These are phyloP conservation scores for Chrysolina haemoptera DNA, from an alignment of 2,888 invertebrate species.

Conservation along the genomic window DNA sequence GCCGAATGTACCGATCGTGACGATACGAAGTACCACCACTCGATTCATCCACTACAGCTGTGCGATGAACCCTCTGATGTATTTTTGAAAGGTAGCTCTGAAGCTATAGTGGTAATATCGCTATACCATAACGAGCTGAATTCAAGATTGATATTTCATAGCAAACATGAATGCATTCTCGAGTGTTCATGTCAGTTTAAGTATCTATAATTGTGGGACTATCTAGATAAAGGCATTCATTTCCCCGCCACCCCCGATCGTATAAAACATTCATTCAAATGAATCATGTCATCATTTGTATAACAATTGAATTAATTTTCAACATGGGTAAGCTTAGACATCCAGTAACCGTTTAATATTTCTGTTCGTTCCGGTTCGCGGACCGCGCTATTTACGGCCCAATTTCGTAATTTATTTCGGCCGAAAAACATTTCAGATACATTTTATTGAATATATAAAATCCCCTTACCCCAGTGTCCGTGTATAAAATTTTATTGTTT, in stretches of 20 bases:
- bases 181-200: too few relatives aligned
- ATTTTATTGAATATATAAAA: constrained; percentile 63
- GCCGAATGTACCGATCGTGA: too few relatives aligned
- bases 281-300: constrained; percentile 69
- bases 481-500: constrained; percentile 64
- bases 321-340: constrained; percentile 67
- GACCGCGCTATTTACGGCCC: constrained; percentile 63
- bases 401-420: constrained; percentile 63
- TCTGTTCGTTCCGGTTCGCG: constrained; percentile 60
- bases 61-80: too few relatives aligned
- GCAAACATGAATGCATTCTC: too few relatives aligned
- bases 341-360: constrained; percentile 64
- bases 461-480: constrained; percentile 47
- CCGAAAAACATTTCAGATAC: constrained; percentile 49
- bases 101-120: too few relatives aligned
- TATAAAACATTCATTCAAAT: constrained; percentile 59
- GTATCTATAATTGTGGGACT: constrained; percentile 26
- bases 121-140: too few relatives aligned
- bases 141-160: too few relatives aligned
- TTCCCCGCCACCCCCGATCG: constrained; percentile 22
- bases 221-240: constrained; percentile 11
- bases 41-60: too few relatives aligned
- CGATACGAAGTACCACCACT: too few relatives aligned
- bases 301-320: constrained; percentile 71
- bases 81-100: too few relatives aligned